Conservation (phyloP, 1,140 invertebrate species). For the Sinella curviseta region DNA sequence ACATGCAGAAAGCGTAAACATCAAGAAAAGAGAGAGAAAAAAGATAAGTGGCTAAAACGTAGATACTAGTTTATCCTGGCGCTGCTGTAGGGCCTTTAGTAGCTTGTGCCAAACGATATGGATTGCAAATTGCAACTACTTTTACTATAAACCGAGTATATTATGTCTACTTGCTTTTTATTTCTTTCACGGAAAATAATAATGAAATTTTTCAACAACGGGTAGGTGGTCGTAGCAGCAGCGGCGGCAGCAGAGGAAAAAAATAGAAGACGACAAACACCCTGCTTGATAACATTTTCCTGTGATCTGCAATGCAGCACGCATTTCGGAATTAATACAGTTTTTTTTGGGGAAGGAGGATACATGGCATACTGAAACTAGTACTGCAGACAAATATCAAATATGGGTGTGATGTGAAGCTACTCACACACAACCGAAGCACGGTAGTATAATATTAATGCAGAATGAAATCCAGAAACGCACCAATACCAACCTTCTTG, state of each 20-base stretch:
- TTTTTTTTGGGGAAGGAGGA: neutral
- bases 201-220: neutral
- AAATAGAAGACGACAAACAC: neutral
- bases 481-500: too few species aligned
- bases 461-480: too few species aligned
- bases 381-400: neutral
- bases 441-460: too few species aligned
- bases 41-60: too few species aligned
- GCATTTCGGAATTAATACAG: neutral
- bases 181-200: neutral
- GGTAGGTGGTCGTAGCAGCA: neutral
- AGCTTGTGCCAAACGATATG: neutral
- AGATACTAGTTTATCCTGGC: neutral
- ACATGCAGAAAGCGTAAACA: neutral
- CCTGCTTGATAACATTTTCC: neutral
- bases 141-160: too few species aligned
- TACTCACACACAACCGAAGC: neutral
- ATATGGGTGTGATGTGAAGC: neutral
- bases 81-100: neutral
- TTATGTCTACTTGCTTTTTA: neutral
- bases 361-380: neutral
- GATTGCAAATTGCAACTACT: neutral
- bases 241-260: neutral
- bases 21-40: too few species aligned
- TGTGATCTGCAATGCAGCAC: slow-evolving; percentile 12